Percentiles rank a stretch among this genome's conserved stretches.
phyloP scores from a whole-genome alignment of 1,140 invertebrate genomes.

The Bemisia tabaci region DNA sequence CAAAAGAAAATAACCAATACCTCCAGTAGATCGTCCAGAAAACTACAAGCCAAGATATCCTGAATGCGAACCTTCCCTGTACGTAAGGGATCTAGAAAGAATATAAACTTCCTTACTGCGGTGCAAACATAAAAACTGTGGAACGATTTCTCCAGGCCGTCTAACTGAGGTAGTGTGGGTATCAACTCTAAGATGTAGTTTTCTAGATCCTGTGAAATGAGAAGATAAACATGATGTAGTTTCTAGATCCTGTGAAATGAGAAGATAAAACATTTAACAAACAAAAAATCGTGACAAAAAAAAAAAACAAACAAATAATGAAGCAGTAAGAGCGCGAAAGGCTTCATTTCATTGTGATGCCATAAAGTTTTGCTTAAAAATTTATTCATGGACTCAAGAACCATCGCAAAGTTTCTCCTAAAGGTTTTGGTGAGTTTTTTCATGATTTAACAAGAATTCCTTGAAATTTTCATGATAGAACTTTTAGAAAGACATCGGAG shows the following conservation, averaged over 20 bases:
- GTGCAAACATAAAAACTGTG: constrained; percentile 94
- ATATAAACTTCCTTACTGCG: constrained; percentile 87
- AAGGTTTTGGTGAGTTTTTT: too few species aligned
- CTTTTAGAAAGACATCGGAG: too few species aligned
- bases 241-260: too few species aligned
- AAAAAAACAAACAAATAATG: not conserved
- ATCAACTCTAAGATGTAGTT: constrained; percentile 89
- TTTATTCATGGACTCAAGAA: too few species aligned
- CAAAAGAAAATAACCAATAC: too few species aligned
- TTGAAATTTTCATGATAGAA: too few species aligned
- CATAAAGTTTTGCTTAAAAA: too few species aligned
- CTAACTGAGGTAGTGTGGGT: constrained; percentile 75
- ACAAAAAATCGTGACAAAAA: not conserved
- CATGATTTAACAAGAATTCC: too few species aligned
- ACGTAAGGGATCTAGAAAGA: constrained; percentile 81
- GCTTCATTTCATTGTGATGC: too few species aligned
- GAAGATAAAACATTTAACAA: not conserved
- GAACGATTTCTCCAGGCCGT: constrained; percentile 83
- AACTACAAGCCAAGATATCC: constrained; percentile 80
- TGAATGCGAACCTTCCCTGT: constrained; percentile 79
- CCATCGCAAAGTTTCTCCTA: too few species aligned
- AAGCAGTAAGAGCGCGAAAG: not conserved
- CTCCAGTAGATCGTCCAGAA: constrained; percentile 83
- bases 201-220: constrained; percentile 83
- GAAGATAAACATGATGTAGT: constrained; percentile 24